Base-by-base conservation (phyloP, 2,113 vertebrate genomes). In the Myodes glareolus region DNA sequence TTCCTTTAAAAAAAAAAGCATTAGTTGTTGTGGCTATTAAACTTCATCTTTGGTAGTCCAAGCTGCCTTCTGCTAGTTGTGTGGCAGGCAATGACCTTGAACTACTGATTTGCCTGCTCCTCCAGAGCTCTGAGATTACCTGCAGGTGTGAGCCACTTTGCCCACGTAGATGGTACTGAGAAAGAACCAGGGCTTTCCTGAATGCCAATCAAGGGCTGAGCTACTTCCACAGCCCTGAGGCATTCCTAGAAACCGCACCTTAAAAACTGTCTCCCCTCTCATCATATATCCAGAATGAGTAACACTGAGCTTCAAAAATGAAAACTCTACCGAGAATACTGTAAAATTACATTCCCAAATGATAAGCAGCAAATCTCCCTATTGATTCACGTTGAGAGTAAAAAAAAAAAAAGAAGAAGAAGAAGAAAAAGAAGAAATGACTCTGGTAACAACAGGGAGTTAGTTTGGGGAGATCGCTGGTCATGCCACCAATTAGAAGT, bases 321-420 rank as follows among this genome's bases (percentile, higher is more conserved):
- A 94, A 93, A 93, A 55, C 16, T 47, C n/a, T 75, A 50, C 42
- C 8, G 45, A 87, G 61, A 85, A 45, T 33, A 45, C 33, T 65
- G 39, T 11, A 65, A 45, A 85, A 27, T 68, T 36, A 76, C 12
- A 10, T 75, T 47, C 17, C 6, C 33, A 45, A 90, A 3, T 92
- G 76, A 2, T n/a, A 78, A 81, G 4, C 29, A 70, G 33, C 11
- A 67, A 81, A 68, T 68, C 52, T 80, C 19, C 29, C 58, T 63
- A 10, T 63, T 84, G 36, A 17, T 33, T 55, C 76, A 63, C 31
- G 67, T 36, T 58, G 19, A 81, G 27, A 61, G 6, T 80, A n/a
- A n/a, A n/a, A 42, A 63, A 52, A 52, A 67, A 47, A 47, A 47
- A 52, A 52, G 65, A n/a, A n/a, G n/a, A n/a, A n/a, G n/a, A n/a